Conservation (phyloP, 2,888 invertebrate genomes). For the Perithous albicinctus region DNA sequence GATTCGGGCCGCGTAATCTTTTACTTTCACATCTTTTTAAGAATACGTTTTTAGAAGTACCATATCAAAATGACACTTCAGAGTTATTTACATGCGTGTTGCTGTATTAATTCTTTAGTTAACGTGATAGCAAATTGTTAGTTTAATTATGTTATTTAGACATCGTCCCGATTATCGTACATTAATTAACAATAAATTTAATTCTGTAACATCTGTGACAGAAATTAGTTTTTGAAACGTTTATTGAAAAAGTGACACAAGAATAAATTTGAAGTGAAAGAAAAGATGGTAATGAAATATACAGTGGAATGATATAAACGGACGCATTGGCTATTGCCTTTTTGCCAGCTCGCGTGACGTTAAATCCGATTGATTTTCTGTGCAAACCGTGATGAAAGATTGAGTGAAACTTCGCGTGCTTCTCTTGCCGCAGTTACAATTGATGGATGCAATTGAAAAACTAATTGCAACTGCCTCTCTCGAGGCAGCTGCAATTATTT, state of each 20-base stretch:
- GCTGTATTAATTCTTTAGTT: no score
- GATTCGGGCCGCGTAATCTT: no score
- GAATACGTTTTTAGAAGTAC: no score
- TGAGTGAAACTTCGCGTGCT: constrained; percentile 57
- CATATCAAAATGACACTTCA: no score
- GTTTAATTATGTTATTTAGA: no score
- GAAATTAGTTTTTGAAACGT: neutral
- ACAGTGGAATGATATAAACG: neutral
- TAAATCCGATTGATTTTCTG: constrained; percentile 1
- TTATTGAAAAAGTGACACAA: neutral
- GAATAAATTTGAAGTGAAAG: neutral
- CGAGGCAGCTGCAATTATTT: no score
- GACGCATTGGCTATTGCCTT: constrained; percentile 3
- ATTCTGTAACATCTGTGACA: no score
- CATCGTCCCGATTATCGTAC: no score
- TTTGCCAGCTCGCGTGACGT: constrained; percentile 26
- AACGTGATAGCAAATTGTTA: no score
- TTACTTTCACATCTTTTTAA: no score
- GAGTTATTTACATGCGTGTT: no score
- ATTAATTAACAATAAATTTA: no score
- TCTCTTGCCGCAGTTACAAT: constrained; percentile 13
- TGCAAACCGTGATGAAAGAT: neutral
- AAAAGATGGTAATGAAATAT: neutral
- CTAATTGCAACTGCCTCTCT: constrained; percentile 13
- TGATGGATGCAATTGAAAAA: constrained; percentile 54